These are phyloP conservation scores for Ctenochaetus hawaiiensis DNA, from an alignment of 2,797 vertebrate genomes.

Conservation along the genomic window DNA sequence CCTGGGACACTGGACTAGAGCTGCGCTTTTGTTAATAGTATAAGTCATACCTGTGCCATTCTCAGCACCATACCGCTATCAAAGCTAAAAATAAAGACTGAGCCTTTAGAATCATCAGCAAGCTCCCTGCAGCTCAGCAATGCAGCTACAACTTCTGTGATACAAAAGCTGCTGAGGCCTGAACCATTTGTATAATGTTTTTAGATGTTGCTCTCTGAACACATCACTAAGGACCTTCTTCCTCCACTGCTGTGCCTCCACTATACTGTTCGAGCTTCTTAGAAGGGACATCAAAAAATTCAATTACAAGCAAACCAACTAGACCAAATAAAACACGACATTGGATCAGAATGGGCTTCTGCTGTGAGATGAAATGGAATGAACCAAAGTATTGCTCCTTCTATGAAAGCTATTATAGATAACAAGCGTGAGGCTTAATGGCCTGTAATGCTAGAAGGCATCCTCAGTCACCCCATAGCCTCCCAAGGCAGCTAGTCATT, in stretches of 20 bases:
- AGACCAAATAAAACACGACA: constrained; percentile 69
- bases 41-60: background rate
- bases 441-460: constrained; percentile 60
- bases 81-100: too few relatives aligned
- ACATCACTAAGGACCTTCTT: constrained; percentile 8
- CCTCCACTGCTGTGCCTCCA: constrained; percentile 4
- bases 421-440: constrained; percentile 73
- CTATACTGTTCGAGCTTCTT: constrained; percentile 19
- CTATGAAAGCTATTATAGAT: constrained; percentile 78
- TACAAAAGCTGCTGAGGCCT: constrained; percentile 17
- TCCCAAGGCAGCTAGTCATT: constrained; percentile 53
- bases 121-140: background rate
- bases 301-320: constrained; percentile 69
- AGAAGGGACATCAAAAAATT: constrained; percentile 65
- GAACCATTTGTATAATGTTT: constrained; percentile 18
- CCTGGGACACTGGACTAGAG: background rate
- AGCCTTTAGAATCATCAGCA: too few relatives aligned
- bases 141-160: constrained; percentile 6
- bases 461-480: constrained; percentile 53
- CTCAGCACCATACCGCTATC: too few relatives aligned
- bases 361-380: constrained; percentile 71
- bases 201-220: constrained; percentile 33
- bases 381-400: constrained; percentile 53
- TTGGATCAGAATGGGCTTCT: constrained; percentile 49
- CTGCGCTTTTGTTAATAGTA: background rate